Evolutionary conservation across 2,888 invertebrate genomes (phyloP).

Genomic region (Dicyrtoma fusca): DNA sequence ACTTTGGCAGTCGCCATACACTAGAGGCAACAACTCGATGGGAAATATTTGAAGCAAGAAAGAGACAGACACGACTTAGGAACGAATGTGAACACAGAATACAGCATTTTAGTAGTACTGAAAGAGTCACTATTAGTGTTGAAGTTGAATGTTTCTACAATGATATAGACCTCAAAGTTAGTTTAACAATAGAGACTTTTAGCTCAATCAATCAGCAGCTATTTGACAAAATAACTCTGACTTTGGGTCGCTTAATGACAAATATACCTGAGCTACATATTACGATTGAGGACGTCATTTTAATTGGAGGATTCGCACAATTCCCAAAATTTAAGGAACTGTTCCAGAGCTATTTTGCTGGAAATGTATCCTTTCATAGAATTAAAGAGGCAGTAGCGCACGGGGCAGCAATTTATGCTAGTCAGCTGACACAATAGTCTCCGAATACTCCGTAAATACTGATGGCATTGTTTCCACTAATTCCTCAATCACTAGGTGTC

Average conservation of each 20-base stretch:
- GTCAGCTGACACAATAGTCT: too few relatives aligned
- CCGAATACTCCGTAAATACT: too few relatives aligned
- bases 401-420: too few relatives aligned
- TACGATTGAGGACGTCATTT: slow-evolving; percentile 65
- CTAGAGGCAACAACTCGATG: slow-evolving; percentile 24
- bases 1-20: too few relatives aligned
- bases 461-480: too few relatives aligned
- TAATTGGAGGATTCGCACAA: slow-evolving; percentile 71
- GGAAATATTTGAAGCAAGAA: slow-evolving; percentile 10
- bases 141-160: slow-evolving; percentile 30
- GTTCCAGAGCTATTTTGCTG: slow-evolving; percentile 65
- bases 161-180: too few relatives aligned
- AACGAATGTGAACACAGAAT: slow-evolving; percentile 40
- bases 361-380: slow-evolving; percentile 69
- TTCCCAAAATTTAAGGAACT: slow-evolving; percentile 71
- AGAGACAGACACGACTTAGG: slow-evolving; percentile 30
- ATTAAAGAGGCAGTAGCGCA: slow-evolving; percentile 75
- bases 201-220: too few relatives aligned
- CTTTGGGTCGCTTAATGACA: slow-evolving; percentile 66
- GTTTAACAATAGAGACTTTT: too few relatives aligned
- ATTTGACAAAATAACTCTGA: too few relatives aligned
- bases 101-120: slow-evolving; percentile 20
- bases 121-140: slow-evolving; percentile 17
- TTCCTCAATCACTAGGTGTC: too few relatives aligned
- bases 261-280: slow-evolving; percentile 66